A percentile compares a stretch with the other conserved stretches of the same genome.
Evolutionary conservation across 1,140 invertebrate species (phyloP).

Genomic region (Drosophila parabipectinata): DNA sequence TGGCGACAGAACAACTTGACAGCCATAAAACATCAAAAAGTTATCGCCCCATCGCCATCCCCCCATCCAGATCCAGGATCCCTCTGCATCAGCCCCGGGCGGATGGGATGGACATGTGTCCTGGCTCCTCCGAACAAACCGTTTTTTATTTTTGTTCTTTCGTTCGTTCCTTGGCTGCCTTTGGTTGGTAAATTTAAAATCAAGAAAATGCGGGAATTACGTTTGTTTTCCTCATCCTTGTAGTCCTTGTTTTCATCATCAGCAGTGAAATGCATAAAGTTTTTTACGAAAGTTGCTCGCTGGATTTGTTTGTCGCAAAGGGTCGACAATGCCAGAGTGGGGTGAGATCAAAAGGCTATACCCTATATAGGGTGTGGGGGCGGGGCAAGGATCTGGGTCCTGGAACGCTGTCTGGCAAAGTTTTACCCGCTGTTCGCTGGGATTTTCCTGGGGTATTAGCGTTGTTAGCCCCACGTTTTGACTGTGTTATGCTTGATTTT

Average conservation of each 20-base stretch:
- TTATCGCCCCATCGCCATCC: slow-evolving; percentile 61
- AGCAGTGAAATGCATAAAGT: slow-evolving; percentile 79
- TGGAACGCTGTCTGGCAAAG: slow-evolving; percentile 52
- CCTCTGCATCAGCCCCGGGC: slow-evolving; percentile 37
- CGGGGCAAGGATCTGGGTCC: slow-evolving; percentile 5
- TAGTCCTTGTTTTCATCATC: slow-evolving; percentile 66
- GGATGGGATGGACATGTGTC: slow-evolving; percentile 63
- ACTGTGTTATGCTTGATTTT: slow-evolving; percentile 75
- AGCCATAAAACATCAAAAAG: slow-evolving; percentile 82
- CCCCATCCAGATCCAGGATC: slow-evolving; percentile 8
- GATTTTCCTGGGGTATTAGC: slow-evolving; percentile 76
- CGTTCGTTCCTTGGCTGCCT: slow-evolving; percentile 5
- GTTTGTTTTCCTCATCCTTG: slow-evolving; percentile 22
- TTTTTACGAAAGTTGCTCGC: slow-evolving; percentile 74
- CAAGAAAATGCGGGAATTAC: slow-evolving; percentile 63
- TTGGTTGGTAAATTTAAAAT: slow-evolving; percentile 61
- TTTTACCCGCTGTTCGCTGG: slow-evolving; percentile 66
- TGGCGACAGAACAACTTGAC: slow-evolving; percentile 73
- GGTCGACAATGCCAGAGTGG: slow-evolving; percentile 41
- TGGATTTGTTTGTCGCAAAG: slow-evolving; percentile 80
- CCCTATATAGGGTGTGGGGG: not conserved
- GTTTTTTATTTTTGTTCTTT: slow-evolving; percentile 25
- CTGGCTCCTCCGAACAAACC: slow-evolving; percentile 47
- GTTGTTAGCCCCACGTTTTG: slow-evolving; percentile 73
- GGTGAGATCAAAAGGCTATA: slow-evolving; percentile 5